These are phyloP conservation scores for Montipora sp. DNA, from an alignment of 64 coral and sea anemone species.

Conservation along the genomic window DNA sequence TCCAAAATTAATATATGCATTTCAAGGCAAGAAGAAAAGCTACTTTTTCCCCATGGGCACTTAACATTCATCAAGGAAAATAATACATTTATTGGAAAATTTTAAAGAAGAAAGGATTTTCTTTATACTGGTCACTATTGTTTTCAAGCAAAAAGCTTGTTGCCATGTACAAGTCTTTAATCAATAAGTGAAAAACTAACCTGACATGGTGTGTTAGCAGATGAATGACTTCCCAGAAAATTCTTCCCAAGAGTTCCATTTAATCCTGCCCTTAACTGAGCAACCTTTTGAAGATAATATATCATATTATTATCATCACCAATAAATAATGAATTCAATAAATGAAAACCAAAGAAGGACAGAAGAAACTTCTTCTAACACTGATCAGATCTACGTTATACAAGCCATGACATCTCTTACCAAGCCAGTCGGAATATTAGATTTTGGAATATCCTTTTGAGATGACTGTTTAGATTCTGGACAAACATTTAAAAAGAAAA, in stretches of 20 bases:
- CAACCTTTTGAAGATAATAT: conserved; percentile 2
- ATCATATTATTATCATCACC: background rate
- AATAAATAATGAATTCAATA: background rate
- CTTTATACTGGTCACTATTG: no score
- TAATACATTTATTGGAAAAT: no score
- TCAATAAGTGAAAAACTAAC: background rate
- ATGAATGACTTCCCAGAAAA: background rate
- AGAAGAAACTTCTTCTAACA: no score
- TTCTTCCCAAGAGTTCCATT: background rate
- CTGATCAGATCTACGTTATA: background rate
- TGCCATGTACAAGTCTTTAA: no score
- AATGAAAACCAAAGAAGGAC: no score
- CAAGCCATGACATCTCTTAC: background rate
- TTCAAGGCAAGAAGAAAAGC: no score
- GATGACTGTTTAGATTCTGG: background rate
- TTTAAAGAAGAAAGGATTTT: no score
- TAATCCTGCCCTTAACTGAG: conserved; percentile 23
- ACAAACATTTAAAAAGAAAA: background rate
- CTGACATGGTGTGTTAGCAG: background rate
- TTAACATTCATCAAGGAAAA: no score
- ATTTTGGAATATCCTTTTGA: background rate
- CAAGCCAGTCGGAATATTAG: background rate
- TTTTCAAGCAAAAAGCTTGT: no score
- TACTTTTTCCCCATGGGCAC: no score
- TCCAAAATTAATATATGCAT: no score